phyloP scores from a whole-genome alignment of 1,140 invertebrate species.

The Bombyx mandarina region DNA sequence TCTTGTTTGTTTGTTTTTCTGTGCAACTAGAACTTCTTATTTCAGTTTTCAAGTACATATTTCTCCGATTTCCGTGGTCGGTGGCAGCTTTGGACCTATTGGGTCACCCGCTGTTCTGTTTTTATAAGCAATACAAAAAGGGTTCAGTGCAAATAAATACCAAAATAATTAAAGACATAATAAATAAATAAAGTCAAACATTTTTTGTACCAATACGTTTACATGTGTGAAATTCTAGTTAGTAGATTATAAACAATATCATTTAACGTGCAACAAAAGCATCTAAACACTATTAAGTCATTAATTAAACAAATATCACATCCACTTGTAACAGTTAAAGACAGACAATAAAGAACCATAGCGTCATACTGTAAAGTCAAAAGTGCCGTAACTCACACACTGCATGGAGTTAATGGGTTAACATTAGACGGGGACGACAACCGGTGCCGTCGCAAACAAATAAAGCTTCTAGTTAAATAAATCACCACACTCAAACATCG shows the following conservation, averaged over 20 bases:
- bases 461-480: slow-evolving; percentile 44
- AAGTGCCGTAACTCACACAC: slow-evolving; percentile 24
- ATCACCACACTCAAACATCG: slow-evolving; percentile 37
- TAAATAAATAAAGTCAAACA: too few species aligned
- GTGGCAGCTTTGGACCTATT: too few species aligned
- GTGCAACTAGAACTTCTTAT: too few species aligned
- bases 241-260: slow-evolving; percentile 10
- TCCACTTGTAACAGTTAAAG: slow-evolving; percentile 10
- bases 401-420: slow-evolving; percentile 31
- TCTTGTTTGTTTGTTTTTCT: too few species aligned
- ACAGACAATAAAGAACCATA: slow-evolving; percentile 11
- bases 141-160: too few species aligned
- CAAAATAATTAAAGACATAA: too few species aligned
- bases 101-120: too few species aligned
- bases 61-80: too few species aligned
- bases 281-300: slow-evolving; percentile 31
- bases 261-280: slow-evolving; percentile 21
- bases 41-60: too few species aligned
- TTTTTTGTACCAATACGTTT: too few species aligned
- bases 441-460: slow-evolving; percentile 30
- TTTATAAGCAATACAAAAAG: too few species aligned
- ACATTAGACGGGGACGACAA: slow-evolving; percentile 28
- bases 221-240: too few species aligned
- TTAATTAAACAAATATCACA: slow-evolving; percentile 28
- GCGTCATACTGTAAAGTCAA: slow-evolving; percentile 22